Conservation (phyloP, 2,888 invertebrate species). For the Drosophila sordidula region DNA sequence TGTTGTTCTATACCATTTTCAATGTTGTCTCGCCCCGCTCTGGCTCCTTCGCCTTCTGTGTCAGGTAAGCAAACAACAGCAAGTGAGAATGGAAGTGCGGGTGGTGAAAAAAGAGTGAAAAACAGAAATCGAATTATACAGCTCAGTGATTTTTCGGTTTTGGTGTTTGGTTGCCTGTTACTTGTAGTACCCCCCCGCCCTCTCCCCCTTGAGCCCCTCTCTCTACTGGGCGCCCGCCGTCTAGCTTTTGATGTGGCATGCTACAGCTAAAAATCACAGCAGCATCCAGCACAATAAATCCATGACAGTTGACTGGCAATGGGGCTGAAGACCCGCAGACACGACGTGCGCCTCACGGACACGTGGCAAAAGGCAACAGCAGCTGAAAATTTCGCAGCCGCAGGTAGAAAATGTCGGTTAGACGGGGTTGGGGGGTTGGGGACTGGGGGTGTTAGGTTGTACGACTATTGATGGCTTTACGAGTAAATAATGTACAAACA, state of each 20-base stretch:
- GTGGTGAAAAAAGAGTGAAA: slow-evolving; percentile 71
- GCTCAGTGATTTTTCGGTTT: slow-evolving; percentile 83
- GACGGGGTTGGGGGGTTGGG: background rate
- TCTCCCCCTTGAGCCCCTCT: background rate
- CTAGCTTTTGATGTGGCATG: slow-evolving; percentile 71
- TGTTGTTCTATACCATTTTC: slow-evolving; percentile 67
- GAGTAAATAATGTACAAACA: slow-evolving; percentile 81
- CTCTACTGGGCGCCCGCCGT: slow-evolving; percentile 5
- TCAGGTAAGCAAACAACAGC: slow-evolving; percentile 68
- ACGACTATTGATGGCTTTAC: slow-evolving; percentile 76
- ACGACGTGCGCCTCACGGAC: slow-evolving; percentile 48
- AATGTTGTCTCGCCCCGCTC: slow-evolving; percentile 17
- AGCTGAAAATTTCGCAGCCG: slow-evolving; percentile 41
- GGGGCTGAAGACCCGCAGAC: slow-evolving; percentile 37
- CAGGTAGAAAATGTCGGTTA: slow-evolving; percentile 18
- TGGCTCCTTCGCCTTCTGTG: slow-evolving; percentile 12
- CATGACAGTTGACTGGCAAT: slow-evolving; percentile 73
- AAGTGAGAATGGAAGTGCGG: slow-evolving; percentile 17
- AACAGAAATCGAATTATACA: slow-evolving; percentile 83
- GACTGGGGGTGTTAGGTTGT: background rate
- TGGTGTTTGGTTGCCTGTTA: slow-evolving; percentile 77
- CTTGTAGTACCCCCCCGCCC: slow-evolving; percentile 38
- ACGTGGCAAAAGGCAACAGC: slow-evolving; percentile 43
- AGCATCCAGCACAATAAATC: slow-evolving; percentile 67
- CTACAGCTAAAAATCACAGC: slow-evolving; percentile 74